Conservation (phyloP, 2,797 vertebrate genomes). For the Pelobates cultripes region DNA sequence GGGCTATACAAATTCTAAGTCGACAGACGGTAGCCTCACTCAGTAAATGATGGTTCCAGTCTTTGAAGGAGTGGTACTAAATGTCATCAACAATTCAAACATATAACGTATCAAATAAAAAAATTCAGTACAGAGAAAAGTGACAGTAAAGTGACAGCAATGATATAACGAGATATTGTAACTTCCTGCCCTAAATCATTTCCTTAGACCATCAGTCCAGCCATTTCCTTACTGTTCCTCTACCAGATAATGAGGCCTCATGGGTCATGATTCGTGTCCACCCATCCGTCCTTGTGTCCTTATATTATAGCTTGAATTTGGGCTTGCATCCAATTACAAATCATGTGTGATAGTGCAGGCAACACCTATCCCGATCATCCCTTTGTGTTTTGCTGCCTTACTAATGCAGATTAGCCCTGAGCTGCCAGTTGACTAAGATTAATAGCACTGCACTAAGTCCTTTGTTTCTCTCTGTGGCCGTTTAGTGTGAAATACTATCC, state of each 20-base stretch:
- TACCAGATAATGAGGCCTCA: conserved; percentile 45
- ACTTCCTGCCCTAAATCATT: conserved; percentile 50
- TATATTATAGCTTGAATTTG: conserved; percentile 43
- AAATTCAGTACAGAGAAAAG: background rate
- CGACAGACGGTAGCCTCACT: no score
- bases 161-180: conserved; percentile 45
- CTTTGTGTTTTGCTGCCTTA: conserved; percentile 93
- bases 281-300: conserved; percentile 52
- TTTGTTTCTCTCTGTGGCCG: conserved; percentile 95
- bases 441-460: conserved; percentile 95
- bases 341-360: conserved; percentile 74
- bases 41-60: no score
- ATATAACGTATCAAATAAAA: no score
- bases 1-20: no score
- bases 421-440: conserved; percentile 99
- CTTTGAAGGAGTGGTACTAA: no score
- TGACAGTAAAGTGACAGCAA: conserved; percentile 22
- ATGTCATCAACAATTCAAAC: no score
- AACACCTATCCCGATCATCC: conserved; percentile 81
- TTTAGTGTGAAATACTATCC: conserved; percentile 99
- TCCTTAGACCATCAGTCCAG: conserved; percentile 41
- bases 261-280: conserved; percentile 45
- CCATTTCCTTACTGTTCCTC: conserved; percentile 45
- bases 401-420: conserved; percentile 97
- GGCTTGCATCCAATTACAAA: conserved; percentile 74